These are phyloP conservation scores for Phymatocera aterrima DNA, from an alignment of 2,888 invertebrate species.

Conservation along the genomic window DNA sequence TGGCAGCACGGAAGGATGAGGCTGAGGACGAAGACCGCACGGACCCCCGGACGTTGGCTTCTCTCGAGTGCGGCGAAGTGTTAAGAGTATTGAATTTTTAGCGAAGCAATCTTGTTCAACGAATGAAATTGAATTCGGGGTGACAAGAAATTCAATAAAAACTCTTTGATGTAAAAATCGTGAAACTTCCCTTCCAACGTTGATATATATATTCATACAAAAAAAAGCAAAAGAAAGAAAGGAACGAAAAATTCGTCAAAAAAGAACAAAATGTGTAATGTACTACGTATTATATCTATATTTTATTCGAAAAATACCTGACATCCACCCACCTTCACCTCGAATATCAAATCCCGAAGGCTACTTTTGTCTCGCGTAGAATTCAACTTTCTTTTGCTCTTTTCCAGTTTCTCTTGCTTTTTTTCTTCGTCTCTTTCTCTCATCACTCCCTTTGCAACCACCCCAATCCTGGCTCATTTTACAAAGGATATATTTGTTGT, in stretches of 20 bases:
- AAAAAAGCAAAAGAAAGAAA: not conserved
- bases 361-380: conserved; percentile 2
- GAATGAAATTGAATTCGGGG: conserved; percentile 44
- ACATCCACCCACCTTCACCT: not conserved
- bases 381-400: not conserved
- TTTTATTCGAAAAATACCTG: not conserved
- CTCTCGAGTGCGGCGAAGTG: conserved; percentile 32
- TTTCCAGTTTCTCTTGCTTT: not conserved
- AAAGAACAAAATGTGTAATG: not conserved
- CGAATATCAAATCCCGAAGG: conserved; percentile 4
- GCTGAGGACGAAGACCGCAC: not conserved
- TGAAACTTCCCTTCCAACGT: conserved; percentile 10
- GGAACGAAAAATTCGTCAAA: not conserved
- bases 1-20: not conserved
- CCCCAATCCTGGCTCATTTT: too few species aligned
- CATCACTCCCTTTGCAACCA: too few species aligned
- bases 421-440: not conserved
- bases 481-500: too few species aligned
- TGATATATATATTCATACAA: conserved; percentile 36
- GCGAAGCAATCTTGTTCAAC: conserved; percentile 43
- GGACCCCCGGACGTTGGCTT: not conserved
- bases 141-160: conserved; percentile 42
- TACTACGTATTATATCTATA: too few species aligned
- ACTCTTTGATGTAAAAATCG: conserved; percentile 42
- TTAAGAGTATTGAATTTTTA: conserved; percentile 45